Conservation (phyloP, 2,113 vertebrate species). For the Thalassoma bifasciatum region DNA sequence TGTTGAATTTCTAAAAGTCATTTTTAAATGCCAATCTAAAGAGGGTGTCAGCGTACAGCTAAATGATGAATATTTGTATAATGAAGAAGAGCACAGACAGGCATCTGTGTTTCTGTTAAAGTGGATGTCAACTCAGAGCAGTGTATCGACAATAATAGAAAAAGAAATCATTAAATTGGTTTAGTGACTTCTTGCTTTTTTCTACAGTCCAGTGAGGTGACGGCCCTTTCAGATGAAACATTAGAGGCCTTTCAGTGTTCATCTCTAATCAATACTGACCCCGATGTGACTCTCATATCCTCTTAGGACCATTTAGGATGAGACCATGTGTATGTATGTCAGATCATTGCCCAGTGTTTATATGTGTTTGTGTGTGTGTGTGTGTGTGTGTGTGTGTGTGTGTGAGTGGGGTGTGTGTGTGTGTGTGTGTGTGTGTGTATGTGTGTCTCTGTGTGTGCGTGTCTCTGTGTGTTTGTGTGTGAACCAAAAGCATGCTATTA, state of each 20-base stretch:
- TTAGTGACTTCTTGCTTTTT: conserved; percentile 12
- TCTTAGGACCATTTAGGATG: conserved; percentile 57
- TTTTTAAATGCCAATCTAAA: conserved; percentile 32
- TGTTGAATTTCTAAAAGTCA: conserved; percentile 62
- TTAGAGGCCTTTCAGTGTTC: conserved; percentile 51
- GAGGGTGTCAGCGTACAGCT: background rate
- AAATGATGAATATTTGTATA: background rate
- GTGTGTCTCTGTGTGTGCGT: conserved; percentile 13
- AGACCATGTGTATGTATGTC: conserved; percentile 23
- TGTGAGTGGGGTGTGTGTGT: conserved; percentile 24
- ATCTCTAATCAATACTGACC: conserved; percentile 69
- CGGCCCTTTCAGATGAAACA: conserved; percentile 63
- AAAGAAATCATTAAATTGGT: conserved; percentile 43
- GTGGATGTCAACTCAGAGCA: background rate
- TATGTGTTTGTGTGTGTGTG: conserved; percentile 17
- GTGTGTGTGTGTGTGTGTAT: conserved; percentile 16
- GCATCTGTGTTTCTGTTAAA: background rate
- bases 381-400: no score
- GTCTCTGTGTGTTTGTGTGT: conserved; percentile 7
- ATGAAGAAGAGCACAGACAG: conserved; percentile 1
- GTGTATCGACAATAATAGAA: background rate
- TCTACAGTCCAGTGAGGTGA: conserved; percentile 23
- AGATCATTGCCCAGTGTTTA: conserved; percentile 14
- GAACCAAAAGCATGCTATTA: conserved; percentile 33
- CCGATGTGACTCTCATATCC: conserved; percentile 51